phyloP scores from a whole-genome alignment of 2,888 invertebrate genomes.

The Drosophila borealis region DNA sequence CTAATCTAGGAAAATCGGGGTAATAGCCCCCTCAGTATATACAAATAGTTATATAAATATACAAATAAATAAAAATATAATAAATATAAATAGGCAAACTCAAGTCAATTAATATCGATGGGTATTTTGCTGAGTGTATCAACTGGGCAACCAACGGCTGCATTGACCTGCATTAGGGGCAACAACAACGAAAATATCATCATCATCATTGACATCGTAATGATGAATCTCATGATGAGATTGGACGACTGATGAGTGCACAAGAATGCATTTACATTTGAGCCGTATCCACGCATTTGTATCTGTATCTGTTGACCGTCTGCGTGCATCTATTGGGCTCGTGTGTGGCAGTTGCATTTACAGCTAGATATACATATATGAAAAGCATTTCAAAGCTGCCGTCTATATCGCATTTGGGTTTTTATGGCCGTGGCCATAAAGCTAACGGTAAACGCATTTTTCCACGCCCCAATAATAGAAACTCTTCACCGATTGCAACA shows the following conservation, averaged over 20 bases:
- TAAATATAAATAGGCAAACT: not conserved
- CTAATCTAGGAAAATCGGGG: no score
- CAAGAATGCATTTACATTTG: constrained; percentile 65
- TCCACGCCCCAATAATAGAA: constrained; percentile 64
- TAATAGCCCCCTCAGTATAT: no score
- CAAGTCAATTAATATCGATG: no score
- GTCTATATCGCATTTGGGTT: constrained; percentile 50
- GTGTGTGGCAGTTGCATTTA: constrained; percentile 77
- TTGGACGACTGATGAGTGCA: constrained; percentile 43
- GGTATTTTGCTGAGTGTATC: not conserved
- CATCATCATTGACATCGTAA: constrained; percentile 19
- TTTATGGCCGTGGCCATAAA: constrained; percentile 47
- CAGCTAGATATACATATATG: constrained; percentile 51
- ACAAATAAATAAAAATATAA: not conserved
- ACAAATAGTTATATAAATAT: no score
- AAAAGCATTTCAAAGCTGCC: constrained; percentile 54
- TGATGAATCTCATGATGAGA: constrained; percentile 42
- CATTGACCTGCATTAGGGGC: constrained; percentile 24
- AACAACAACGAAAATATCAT: constrained; percentile 22
- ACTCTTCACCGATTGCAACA: constrained; percentile 55
- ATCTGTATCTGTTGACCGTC: not conserved
- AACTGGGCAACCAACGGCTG: constrained; percentile 1
- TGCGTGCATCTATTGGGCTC: constrained; percentile 15
- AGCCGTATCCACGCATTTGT: constrained; percentile 22
- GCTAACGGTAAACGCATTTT: constrained; percentile 70